A percentile compares a stretch with the other conserved stretches of the same genome.
Conservation (phyloP, 2,888 invertebrate species). For the Anthrax anthrax region DNA sequence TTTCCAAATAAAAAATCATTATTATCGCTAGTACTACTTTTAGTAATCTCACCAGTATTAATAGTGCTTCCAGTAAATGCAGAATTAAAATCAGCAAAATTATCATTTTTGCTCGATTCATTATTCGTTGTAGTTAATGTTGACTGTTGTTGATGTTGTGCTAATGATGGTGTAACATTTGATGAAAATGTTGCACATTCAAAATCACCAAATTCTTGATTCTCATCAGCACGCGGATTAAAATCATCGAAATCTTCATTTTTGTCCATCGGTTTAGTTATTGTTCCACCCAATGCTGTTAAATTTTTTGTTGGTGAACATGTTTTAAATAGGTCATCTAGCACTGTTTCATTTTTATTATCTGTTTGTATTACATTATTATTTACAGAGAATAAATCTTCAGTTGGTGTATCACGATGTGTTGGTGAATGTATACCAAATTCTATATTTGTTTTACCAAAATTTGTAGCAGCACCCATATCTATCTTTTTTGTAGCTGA, state of each 20-base stretch:
- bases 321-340: constrained; percentile 44
- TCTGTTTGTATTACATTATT: constrained; percentile 13
- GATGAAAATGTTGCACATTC: constrained; percentile 51
- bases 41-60: constrained; percentile 8
- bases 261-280: constrained; percentile 35
- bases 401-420: constrained; percentile 32
- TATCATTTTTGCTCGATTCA: constrained; percentile 34
- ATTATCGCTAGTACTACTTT: not conserved
- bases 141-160: not conserved
- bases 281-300: not conserved
- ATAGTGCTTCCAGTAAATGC: constrained; percentile 41
- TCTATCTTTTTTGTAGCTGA: constrained; percentile 39
- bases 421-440: constrained; percentile 32
- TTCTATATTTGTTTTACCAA: constrained; percentile 37
- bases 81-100: constrained; percentile 69
- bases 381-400: constrained; percentile 22
- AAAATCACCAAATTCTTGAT: constrained; percentile 64
- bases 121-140: not conserved
- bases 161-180: constrained; percentile 14
- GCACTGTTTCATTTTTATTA: constrained; percentile 31
- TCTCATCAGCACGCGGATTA: constrained; percentile 35
- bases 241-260: constrained; percentile 31
- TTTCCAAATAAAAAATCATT: constrained; percentile 10
- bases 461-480: constrained; percentile 52
- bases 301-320: constrained; percentile 24